Percentiles rank a stretch among this genome's conserved stretches.
Conservation (phyloP, 23 tunicate genomes). For the Styela clava region DNA sequence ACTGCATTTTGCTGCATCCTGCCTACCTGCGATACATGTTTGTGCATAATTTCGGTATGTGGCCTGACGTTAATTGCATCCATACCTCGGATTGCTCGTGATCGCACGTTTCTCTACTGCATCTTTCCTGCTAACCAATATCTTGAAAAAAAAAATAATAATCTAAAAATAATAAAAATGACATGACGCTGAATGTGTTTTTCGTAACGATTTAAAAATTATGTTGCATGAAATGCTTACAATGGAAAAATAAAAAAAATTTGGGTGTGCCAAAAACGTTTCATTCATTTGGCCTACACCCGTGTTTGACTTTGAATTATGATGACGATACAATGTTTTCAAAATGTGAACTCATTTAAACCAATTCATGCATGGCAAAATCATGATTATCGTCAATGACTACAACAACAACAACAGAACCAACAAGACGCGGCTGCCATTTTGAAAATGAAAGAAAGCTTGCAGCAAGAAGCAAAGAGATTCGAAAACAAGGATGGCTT, state of each 20-base stretch:
- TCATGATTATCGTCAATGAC: not conserved
- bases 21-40: not conserved
- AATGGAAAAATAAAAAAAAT: no score
- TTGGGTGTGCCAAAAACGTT: not conserved
- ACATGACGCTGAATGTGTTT: not conserved
- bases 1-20: not conserved
- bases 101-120: not conserved
- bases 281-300: no score
- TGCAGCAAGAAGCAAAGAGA: constrained; percentile 85
- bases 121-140: not conserved
- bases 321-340: not conserved
- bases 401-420: constrained; percentile 19
- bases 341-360: no score
- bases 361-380: not conserved
- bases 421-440: constrained; percentile 72
- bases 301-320: not conserved
- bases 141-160: not conserved
- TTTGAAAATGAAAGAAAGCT: constrained; percentile 74
- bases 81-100: not conserved
- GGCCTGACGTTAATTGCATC: not conserved
- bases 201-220: not conserved
- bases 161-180: no score
- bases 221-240: not conserved
- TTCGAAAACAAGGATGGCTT: constrained; percentile 39
- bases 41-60: not conserved